These are phyloP conservation scores for Oedothorax gibbosus DNA, from an alignment of 1,140 invertebrate genomes.

Conservation along the genomic window DNA sequence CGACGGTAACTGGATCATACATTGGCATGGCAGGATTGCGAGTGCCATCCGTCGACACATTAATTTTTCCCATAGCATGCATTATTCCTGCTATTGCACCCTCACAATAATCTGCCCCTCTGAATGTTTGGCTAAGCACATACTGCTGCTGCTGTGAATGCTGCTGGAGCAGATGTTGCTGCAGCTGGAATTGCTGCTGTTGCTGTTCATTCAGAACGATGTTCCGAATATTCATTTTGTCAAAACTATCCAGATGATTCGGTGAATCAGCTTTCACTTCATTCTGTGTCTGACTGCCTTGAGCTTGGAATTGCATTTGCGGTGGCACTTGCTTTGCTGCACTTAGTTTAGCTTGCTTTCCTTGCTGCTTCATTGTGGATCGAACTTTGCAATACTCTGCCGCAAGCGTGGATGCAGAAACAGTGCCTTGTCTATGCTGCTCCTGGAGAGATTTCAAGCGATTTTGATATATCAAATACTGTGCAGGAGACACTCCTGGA, in stretches of 20 bases:
- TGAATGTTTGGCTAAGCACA: constrained; percentile 63
- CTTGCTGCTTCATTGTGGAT: background rate
- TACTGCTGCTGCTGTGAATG: constrained; percentile 65
- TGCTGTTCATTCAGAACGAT: constrained; percentile 61
- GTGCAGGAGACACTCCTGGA: constrained; percentile 12
- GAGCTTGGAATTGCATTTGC: constrained; percentile 60
- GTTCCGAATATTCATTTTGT: constrained; percentile 60
- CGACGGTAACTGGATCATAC: constrained; percentile 59
- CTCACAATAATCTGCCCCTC: constrained; percentile 51
- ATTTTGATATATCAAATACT: constrained; percentile 55
- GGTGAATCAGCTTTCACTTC: constrained; percentile 30
- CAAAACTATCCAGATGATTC: constrained; percentile 17
- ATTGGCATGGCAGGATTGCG: constrained; percentile 58
- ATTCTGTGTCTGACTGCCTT: constrained; percentile 14
- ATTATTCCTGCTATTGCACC: constrained; percentile 55
- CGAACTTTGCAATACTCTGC: constrained; percentile 47
- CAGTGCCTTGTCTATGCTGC: constrained; percentile 19
- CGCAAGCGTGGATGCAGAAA: constrained; percentile 19
- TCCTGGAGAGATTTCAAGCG: constrained; percentile 30
- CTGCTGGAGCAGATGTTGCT: constrained; percentile 65
- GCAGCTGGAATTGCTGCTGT: constrained; percentile 62
- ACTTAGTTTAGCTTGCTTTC: constrained; percentile 52
- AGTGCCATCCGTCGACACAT: constrained; percentile 48
- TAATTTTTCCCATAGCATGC: constrained; percentile 55
- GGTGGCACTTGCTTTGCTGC: constrained; percentile 43